Evolutionary conservation across 30 jellyfish, hydroid and myxozoan species (phyloP).

Genomic region (Hydractinia symbiolongicarpus): DNA sequence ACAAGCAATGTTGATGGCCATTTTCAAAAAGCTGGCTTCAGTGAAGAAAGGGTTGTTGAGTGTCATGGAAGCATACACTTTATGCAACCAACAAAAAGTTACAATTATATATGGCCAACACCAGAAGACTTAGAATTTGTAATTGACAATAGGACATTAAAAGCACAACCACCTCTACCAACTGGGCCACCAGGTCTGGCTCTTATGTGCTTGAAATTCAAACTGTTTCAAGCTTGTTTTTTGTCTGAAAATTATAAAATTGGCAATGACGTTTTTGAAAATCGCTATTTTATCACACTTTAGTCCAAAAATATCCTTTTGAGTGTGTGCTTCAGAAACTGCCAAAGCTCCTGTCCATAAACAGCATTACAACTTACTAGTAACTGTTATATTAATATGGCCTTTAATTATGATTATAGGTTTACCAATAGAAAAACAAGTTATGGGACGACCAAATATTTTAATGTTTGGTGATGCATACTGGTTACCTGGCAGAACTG

Average conservation of each 20-base stretch:
- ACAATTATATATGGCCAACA: slow-evolving; percentile 53
- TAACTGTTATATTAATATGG: too few relatives aligned
- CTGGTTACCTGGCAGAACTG: slow-evolving; percentile 41
- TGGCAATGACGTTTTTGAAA: too few relatives aligned
- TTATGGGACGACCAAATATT: slow-evolving; percentile 55
- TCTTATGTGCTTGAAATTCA: not conserved
- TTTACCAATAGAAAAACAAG: slow-evolving; percentile 29
- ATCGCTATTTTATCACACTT: too few relatives aligned
- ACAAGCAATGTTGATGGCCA: slow-evolving; percentile 90
- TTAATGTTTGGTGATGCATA: slow-evolving; percentile 61
- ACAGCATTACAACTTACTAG: too few relatives aligned
- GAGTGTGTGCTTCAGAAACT: too few relatives aligned
- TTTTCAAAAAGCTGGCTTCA: slow-evolving; percentile 62
- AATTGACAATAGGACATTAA: slow-evolving; percentile 44
- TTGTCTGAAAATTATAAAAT: too few relatives aligned
- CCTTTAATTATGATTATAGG: slow-evolving; percentile 8
- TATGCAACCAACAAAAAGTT: slow-evolving; percentile 35
- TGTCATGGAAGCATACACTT: slow-evolving; percentile 52
- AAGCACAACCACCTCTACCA: slow-evolving; percentile 49
- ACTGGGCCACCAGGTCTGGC: slow-evolving; percentile 72
- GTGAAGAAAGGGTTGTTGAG: slow-evolving; percentile 45
- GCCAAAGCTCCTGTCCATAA: too few relatives aligned
- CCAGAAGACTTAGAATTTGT: slow-evolving; percentile 28
- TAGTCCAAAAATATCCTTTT: too few relatives aligned
- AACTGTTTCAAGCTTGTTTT: not conserved